Percentiles rank a stretch among this genome's conserved stretches.
phyloP scores from a whole-genome alignment of 2,797 vertebrate genomes.

The Paratrypauchen microcephalus region DNA sequence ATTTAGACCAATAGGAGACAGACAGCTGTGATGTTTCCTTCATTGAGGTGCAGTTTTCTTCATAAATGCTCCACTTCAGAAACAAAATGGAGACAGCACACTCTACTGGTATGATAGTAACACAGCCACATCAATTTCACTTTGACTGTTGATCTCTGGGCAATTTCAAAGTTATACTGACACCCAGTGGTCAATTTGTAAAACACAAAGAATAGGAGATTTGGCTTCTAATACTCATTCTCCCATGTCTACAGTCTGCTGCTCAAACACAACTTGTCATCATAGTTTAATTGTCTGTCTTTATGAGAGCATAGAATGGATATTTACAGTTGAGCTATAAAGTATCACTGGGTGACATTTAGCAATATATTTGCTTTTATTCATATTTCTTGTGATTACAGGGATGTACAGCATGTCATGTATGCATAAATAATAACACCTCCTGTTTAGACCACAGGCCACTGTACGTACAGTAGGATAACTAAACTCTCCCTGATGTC shows the following conservation, averaged over 20 bases:
- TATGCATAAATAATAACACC: background rate
- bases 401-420: background rate
- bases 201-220: background rate
- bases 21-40: background rate
- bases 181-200: background rate
- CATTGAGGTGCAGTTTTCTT: background rate
- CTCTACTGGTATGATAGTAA: background rate
- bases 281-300: too few species aligned
- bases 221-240: background rate
- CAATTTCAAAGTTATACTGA: background rate
- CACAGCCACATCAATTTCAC: background rate
- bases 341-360: too few species aligned
- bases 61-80: background rate
- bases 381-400: too few species aligned
- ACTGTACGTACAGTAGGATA: too few species aligned
- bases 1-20: background rate
- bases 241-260: background rate
- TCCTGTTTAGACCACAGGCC: background rate
- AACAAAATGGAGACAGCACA: background rate
- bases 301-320: too few species aligned
- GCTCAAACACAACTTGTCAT: too few species aligned
- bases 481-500: too few species aligned
- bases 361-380: too few species aligned
- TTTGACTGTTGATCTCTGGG: background rate
- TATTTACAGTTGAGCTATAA: too few species aligned